Evolutionary conservation across 2,888 invertebrate species (phyloP), one percentile per base, ranked within the genome.

Genomic region (Keiferia lycopersicella): DNA sequence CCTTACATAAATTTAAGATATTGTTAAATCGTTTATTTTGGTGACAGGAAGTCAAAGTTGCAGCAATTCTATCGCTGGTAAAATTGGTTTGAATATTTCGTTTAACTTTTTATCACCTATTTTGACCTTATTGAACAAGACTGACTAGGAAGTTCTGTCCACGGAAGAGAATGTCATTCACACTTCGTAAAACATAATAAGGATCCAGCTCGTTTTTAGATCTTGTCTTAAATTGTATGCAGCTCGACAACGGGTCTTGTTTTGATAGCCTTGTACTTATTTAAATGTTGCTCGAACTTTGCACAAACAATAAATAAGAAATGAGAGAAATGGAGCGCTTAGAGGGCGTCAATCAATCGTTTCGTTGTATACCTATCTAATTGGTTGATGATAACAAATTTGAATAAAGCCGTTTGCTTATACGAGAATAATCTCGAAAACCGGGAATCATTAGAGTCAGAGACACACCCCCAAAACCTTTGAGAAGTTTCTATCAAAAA

Each of bases 161-260:
- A 18, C 67, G 65, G 65, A 67, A 67, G 67, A 65, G 63, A 67
- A 61, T 45, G 65, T 12, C 30, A 16, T 20, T 58, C 14, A 20
- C 11, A 63, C 45, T 61, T 63, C 61, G 53, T 34, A 64, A 56
- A 20, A 53, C 45, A 30, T 22, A 4, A 53, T 12, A 14, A 14
- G 12, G 34, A 34, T 30, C 30, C 6, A 30, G 30, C 2, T 30
- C 6, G 30, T 30, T 30, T n/a, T n/a, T 34, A 34, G 8, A 34
- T 34, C 34, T 34, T 1, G 1, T 8, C 10, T 34, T 34, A 34
- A 4, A 34, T 34, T 34, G 10, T 34, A 34, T 4, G 34, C 34
- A 34, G 10, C 34, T 34, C 10, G 10, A 10, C 4, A 8, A 34
- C 10, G 34, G 34, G 34, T 34, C 34, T 34, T 34, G 34, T 34